These are phyloP conservation scores for Streblospio benedicti DNA, from an alignment of 1,140 invertebrate species.

Conservation along the genomic window DNA sequence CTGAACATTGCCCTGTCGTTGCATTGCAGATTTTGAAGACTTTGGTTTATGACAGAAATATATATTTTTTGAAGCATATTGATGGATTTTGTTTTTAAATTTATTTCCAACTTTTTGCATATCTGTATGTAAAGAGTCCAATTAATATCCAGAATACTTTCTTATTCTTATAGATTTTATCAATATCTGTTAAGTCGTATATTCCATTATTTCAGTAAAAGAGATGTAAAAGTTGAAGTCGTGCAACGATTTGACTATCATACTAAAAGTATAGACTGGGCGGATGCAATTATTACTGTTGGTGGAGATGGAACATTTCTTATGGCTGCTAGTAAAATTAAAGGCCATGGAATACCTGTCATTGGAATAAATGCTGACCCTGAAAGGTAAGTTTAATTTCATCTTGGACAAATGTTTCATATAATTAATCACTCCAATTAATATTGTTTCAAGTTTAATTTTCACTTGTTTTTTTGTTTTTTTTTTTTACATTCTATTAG, in stretches of 20 bases:
- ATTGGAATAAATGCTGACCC: conserved; percentile 98
- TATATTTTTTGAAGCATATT: background rate
- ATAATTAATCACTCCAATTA: background rate
- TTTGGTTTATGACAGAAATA: background rate
- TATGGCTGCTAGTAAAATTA: conserved; percentile 77
- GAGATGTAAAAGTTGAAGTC: conserved; percentile 68
- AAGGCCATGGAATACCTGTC: conserved; percentile 67
- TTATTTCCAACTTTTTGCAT: conserved; percentile 12
- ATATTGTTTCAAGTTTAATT: background rate
- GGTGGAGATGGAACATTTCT: conserved; percentile 98
- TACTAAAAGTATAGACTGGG: conserved; percentile 71
- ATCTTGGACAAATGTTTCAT: background rate
- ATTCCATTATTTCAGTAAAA: conserved; percentile 24
- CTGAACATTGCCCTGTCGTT: no score
- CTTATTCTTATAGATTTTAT: conserved; percentile 13
- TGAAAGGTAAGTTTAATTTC: conserved; percentile 45
- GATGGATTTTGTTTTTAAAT: background rate
- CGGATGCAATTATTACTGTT: conserved; percentile 86
- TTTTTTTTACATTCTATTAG: conserved; percentile 40
- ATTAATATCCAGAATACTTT: background rate
- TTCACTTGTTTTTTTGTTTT: conserved; percentile 12
- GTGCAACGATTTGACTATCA: conserved; percentile 67
- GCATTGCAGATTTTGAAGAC: no score
- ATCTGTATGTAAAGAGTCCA: conserved; percentile 2
- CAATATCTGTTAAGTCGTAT: background rate